phyloP scores from a whole-genome alignment of 2,113 vertebrate species.

The Opisthocomus hoazin region DNA sequence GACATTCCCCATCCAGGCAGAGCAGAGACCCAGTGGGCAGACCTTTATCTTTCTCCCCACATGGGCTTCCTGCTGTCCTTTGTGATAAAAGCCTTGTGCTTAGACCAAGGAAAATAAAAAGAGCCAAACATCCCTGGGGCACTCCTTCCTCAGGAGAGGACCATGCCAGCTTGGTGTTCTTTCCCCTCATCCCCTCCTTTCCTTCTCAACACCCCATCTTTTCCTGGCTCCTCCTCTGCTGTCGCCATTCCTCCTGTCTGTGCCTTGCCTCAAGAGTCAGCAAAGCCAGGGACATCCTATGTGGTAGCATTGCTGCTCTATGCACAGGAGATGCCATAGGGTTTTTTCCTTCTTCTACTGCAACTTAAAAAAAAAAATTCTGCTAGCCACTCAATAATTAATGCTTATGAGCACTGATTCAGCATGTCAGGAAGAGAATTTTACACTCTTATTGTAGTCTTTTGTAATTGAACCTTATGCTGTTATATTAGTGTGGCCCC shows the following conservation, averaged over 20 bases:
- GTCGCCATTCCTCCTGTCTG: background rate
- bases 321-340: background rate
- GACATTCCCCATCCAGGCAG: background rate
- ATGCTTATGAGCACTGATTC: slow-evolving; percentile 67
- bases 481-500: slow-evolving; percentile 68
- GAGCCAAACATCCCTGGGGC: background rate
- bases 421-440: slow-evolving; percentile 64
- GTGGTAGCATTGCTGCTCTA: background rate
- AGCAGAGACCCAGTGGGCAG: background rate
- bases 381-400: slow-evolving; percentile 67
- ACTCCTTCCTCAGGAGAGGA: background rate
- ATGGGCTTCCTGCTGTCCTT: background rate
- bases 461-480: slow-evolving; percentile 74
- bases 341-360: background rate
- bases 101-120: background rate
- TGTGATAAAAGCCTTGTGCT: background rate
- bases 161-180: background rate
- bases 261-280: background rate
- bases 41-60: slow-evolving; percentile 13
- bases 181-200: background rate
- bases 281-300: background rate
- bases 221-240: background rate
- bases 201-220: background rate
- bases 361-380: slow-evolving; percentile 36
- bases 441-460: slow-evolving; percentile 67